Evolutionary conservation across 2,797 vertebrate genomes (phyloP), one percentile per base, ranked within the genome.

Genomic region (Lithobates sylvaticus): DNA sequence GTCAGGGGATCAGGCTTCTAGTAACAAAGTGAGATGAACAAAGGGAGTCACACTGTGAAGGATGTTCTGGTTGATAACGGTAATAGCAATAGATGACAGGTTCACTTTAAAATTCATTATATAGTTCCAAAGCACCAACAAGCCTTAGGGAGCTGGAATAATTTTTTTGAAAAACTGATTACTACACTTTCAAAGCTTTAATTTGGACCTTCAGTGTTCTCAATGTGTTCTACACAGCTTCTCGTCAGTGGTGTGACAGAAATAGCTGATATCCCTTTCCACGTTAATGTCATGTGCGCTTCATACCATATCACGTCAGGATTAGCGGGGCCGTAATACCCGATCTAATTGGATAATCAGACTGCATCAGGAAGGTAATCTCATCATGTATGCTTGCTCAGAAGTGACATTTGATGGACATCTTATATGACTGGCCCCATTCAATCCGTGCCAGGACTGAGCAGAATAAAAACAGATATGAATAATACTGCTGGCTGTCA

Each of bases 301-400:
- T 83, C 73, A 34, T 50, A 36, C 72, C 36, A 27, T 61, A 32
- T 68, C 68, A 78, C 54, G 75, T 70, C 75, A 47, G 54, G 76
- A 84, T 78, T 84, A 84, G 83, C 18, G 8, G 47, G 36, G 47
- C 50, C 21, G 15, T 21, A 72, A 61, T 72, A 68, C 10, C 50
- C 10, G 32, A 78, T 50, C 42, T 76, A 76, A 84, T 78, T 78
- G 83, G 76, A 65, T 78, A 85, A 85, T 78, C 76, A 73, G 75
- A 10, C 34, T n/a, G 65, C 29, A 58, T 78, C 39, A 8, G n/a
- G 9, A 42, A 78, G 75, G 50, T 50, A 23, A 67, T 29, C 47
- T 27, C 67, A 71, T 84, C 75, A 42, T 18, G 76, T 27, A 72
- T 23, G 9, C 39, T 12, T 26, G 15, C 65, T 58, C 3, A 72